phyloP scores from a whole-genome alignment of 2,888 invertebrate species.

The Amblyjoppa fuscipennis region DNA sequence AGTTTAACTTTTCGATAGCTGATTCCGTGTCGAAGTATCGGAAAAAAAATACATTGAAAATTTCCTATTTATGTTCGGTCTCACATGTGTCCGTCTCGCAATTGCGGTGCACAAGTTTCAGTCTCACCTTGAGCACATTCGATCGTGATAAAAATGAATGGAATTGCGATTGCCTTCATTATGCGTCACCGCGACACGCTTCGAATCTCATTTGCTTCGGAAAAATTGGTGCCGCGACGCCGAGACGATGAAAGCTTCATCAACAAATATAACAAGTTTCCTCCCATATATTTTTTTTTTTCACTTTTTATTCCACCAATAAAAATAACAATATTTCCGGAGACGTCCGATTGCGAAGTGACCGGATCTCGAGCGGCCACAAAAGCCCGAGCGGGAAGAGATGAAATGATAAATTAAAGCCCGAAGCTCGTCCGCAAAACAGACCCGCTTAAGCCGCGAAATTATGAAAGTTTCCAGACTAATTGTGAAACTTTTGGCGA shows the following conservation, averaged over 20 bases:
- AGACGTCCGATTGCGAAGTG: constrained; percentile 8
- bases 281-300: not conserved
- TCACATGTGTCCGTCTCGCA: no score
- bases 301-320: not conserved
- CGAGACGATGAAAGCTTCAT: not conserved
- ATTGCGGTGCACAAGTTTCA: no score
- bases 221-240: not conserved
- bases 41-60: no score
- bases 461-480: constrained; percentile 84
- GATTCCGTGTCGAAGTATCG: no score
- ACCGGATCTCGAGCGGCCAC: not conserved
- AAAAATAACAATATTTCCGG: not conserved
- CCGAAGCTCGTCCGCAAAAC: constrained; percentile 76
- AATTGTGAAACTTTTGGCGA: constrained; percentile 82
- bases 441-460: constrained; percentile 79
- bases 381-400: constrained; percentile 52
- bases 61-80: no score
- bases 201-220: no score
- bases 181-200: no score
- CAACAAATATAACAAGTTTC: not conserved
- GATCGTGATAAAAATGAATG: no score
- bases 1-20: no score
- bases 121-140: no score
- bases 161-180: no score
- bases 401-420: constrained; percentile 81